phyloP scores from a whole-genome alignment of 2,888 invertebrate genomes.

The Ceriagrion tenellum region DNA sequence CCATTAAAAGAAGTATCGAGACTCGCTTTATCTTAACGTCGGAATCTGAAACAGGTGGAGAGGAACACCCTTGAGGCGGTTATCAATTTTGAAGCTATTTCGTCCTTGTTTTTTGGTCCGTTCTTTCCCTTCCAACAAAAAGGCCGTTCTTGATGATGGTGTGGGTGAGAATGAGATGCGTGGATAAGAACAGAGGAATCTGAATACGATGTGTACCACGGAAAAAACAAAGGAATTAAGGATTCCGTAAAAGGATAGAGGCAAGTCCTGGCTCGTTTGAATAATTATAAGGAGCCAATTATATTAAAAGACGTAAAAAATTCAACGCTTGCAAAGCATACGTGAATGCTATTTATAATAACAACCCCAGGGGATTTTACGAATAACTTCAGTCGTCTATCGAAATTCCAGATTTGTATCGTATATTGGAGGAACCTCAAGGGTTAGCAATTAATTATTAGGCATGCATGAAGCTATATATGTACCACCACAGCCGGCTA shows the following conservation, averaged over 20 bases:
- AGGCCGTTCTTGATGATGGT: conserved; percentile 10
- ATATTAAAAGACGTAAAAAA: background rate
- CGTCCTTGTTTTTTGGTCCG: conserved; percentile 21
- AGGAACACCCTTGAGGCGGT: conserved; percentile 42
- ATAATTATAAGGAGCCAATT: conserved; percentile 58
- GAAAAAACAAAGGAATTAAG: conserved; percentile 52
- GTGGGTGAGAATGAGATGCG: conserved; percentile 64
- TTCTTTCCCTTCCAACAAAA: background rate
- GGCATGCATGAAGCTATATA: background rate
- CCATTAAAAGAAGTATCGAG: conserved; percentile 59
- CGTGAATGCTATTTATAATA: conserved; percentile 22
- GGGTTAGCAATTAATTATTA: background rate
- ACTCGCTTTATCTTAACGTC: conserved; percentile 5
- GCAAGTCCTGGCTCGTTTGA: conserved; percentile 47
- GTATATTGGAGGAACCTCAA: background rate
- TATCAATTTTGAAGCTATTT: conserved; percentile 41
- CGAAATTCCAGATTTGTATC: background rate
- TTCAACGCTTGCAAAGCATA: background rate
- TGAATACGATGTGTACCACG: background rate
- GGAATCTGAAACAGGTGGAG: conserved; percentile 65
- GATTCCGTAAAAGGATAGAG: conserved; percentile 23
- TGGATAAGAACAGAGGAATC: conserved; percentile 49
- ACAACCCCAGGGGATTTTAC: background rate
- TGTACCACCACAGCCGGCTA: background rate
- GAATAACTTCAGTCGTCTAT: background rate